Base-by-base conservation (phyloP, 2,797 vertebrate genomes). In the Cetoscarus ocellatus region DNA sequence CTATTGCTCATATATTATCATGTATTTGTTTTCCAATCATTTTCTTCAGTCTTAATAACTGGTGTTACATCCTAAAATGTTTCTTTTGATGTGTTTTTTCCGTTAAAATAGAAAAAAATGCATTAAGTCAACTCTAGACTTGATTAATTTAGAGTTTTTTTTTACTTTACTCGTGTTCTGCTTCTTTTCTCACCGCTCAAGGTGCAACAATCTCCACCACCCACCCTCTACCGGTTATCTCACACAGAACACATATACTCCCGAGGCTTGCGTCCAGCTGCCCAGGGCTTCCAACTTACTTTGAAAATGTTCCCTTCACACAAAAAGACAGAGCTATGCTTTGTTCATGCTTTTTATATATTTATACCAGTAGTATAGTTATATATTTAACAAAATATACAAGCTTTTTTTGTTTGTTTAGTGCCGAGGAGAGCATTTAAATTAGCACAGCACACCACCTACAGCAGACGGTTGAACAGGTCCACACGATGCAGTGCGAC, bases 211-310 rank as follows among this genome's bases (percentile, higher is more conserved):
- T 79, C 73, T 61, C 45, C 56, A 59, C 80, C 84, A 76, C 80
- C 88, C 77, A 72, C 83, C 79, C 76, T 69, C 56, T 56, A 70
- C 72, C 69, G 82, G 86, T 93, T 93, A 93, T 93, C 92, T 93
- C 82, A 39, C 79, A 82, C 83, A 79, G 69, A 90, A 88, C 92
- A 92, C 88, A 89, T 85, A 83, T 71, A 61, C 75, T 86, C 88
- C 88, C 51, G 63, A 87, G 90, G 89, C 88, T 77, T 1, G 47
- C 60, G 48, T 70, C 75, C 83, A 17, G 75, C 63, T 82, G 71
- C 86, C 72, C 61, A 58, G 69, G 64, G 86, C 83, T 62, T 66
- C 56, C 61, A 82, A 83, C 75, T 68, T 69, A 70, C 67, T 62
- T 67, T 14, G 18, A 45, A 83, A 58, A 77, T 71, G 51, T 61